phyloP scores from a whole-genome alignment of 2,113 vertebrate genomes.

The Pseudorasbora parva region DNA sequence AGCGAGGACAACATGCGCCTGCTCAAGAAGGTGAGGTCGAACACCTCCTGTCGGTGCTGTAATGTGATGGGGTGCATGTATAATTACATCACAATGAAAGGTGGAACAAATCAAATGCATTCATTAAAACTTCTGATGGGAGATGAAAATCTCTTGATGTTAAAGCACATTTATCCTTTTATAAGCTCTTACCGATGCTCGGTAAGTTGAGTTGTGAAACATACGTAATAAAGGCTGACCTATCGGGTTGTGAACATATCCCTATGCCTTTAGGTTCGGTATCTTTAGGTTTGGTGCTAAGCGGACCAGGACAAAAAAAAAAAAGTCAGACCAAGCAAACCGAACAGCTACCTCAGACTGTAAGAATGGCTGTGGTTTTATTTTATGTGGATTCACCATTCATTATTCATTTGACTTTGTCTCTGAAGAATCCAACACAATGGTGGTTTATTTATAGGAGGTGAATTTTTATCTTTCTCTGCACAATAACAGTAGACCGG shows the following conservation, averaged over 20 bases:
- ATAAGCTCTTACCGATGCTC: too few relatives aligned
- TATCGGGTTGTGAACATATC: too few relatives aligned
- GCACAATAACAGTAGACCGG: neutral
- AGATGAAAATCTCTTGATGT: neutral
- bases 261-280: too few relatives aligned
- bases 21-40: conserved; percentile 91
- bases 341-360: neutral
- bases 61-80: neutral
- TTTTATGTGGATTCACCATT: conserved; percentile 9
- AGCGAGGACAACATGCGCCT: conserved; percentile 97
- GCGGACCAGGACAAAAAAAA: too few relatives aligned
- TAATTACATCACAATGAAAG: neutral
- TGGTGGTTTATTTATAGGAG: conserved; percentile 44
- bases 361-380: neutral
- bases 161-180: neutral
- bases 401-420: conserved; percentile 22
- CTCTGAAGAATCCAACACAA: neutral
- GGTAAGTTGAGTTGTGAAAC: too few relatives aligned
- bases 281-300: too few relatives aligned
- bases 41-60: neutral
- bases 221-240: too few relatives aligned
- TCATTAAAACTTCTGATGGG: neutral
- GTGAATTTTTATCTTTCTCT: conserved; percentile 2
- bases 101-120: neutral
- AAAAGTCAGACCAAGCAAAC: too few relatives aligned